A percentile compares a stretch with the other conserved stretches of the same genome.
These are phyloP conservation scores for Homarus americanus DNA, from an alignment of 1,140 invertebrate species.

Conservation along the genomic window DNA sequence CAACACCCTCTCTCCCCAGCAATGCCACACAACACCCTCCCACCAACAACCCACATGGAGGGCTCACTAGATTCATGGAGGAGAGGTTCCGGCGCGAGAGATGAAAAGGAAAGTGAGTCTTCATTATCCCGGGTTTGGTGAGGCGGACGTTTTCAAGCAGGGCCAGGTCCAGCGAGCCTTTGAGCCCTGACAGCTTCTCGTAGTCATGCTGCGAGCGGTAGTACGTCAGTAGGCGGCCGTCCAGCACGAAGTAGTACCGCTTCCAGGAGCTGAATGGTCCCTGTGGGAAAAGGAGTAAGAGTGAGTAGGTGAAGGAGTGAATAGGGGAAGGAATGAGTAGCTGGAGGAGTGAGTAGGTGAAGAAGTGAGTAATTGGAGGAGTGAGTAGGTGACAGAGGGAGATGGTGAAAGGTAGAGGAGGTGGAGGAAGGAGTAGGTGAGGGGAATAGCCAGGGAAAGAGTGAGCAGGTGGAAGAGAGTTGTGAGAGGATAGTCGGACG, in stretches of 20 bases:
- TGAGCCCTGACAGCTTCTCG: background rate
- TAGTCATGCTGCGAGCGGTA: constrained; percentile 33
- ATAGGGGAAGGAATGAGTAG: too few species aligned
- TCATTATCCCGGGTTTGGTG: constrained; percentile 31
- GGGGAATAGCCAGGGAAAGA: too few species aligned
- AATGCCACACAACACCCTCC: background rate
- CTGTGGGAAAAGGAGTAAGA: too few species aligned
- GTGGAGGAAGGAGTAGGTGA: too few species aligned
- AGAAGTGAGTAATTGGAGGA: too few species aligned
- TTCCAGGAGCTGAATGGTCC: constrained; percentile 33
- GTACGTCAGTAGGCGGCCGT: constrained; percentile 53
- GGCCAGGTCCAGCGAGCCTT: constrained; percentile 39
- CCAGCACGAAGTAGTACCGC: constrained; percentile 49
- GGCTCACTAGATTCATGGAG: constrained; percentile 18
- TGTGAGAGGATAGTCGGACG: too few species aligned
- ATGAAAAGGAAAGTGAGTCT: constrained; percentile 28
- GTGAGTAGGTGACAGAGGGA: too few species aligned
- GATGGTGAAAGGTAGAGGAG: too few species aligned
- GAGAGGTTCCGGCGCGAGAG: constrained; percentile 9
- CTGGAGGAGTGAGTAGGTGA: too few species aligned
- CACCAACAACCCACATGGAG: background rate
- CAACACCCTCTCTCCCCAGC: background rate
- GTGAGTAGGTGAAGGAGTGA: too few species aligned
- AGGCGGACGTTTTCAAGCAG: constrained; percentile 9
- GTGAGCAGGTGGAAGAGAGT: too few species aligned